A percentile compares a stretch with the other conserved stretches of the same genome.
Evolutionary conservation across 2,113 vertebrate species (phyloP).

Genomic region (Pipra filicauda): DNA sequence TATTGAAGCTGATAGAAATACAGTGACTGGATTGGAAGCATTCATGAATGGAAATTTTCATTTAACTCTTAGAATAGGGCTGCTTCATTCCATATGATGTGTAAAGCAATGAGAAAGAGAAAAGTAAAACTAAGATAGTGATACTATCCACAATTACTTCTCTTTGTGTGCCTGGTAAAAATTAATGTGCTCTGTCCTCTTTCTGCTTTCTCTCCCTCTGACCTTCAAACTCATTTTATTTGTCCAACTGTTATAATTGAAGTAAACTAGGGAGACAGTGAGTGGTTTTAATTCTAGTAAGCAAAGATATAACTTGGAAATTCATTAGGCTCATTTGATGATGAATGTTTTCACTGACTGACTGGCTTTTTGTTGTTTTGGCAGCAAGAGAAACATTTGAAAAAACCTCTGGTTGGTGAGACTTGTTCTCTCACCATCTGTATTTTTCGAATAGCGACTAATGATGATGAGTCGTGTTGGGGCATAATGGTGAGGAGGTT

Average conservation of each 20-base stretch:
- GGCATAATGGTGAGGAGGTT: neutral
- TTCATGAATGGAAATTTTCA: constrained; percentile 24
- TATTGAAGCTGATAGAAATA: neutral
- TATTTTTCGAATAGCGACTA: neutral
- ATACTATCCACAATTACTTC: neutral
- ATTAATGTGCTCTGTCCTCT: neutral
- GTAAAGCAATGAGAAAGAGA: neutral
- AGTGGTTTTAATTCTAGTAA: neutral
- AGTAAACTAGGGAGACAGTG: neutral
- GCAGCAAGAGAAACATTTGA: neutral
- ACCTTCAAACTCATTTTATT: neutral
- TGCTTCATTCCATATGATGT: neutral
- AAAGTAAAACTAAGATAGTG: neutral
- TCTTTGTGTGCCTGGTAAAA: neutral
- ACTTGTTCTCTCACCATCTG: too few species aligned
- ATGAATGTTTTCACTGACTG: neutral
- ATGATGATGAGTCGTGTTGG: neutral
- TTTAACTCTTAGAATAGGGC: constrained; percentile 21
- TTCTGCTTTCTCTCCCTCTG: neutral
- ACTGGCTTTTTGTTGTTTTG: neutral
- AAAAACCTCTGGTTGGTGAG: neutral
- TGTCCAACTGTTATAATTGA: neutral
- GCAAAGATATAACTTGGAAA: neutral
- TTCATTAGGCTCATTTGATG: neutral
- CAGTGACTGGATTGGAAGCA: neutral